Conservation (phyloP, 2,888 invertebrate genomes). For the Agrotis segetum region DNA sequence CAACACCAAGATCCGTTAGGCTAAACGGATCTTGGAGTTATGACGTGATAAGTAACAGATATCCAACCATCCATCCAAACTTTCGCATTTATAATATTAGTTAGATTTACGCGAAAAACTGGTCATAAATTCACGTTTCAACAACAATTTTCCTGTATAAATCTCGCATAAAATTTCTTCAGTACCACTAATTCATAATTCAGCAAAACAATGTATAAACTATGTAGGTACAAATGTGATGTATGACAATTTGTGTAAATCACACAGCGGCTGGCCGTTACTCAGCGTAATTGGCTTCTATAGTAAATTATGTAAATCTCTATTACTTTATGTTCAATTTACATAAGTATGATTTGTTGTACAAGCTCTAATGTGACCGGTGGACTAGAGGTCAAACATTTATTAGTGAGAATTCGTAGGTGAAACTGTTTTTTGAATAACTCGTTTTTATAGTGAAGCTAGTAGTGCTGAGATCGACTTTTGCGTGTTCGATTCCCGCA, state of each 20-base stretch:
- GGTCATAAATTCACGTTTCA: neutral
- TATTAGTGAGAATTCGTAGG: neutral
- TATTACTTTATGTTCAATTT: constrained; percentile 65
- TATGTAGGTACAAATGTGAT: constrained; percentile 34
- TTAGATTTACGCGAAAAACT: neutral
- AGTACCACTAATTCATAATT: constrained; percentile 37
- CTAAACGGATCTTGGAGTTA: too few relatives aligned
- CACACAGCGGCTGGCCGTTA: constrained; percentile 54
- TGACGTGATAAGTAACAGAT: too few relatives aligned
- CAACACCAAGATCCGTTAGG: too few relatives aligned
- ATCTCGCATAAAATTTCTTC: constrained; percentile 15
- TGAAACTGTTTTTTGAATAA: neutral
- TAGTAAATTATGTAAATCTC: constrained; percentile 72
- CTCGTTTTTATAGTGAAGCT: too few relatives aligned
- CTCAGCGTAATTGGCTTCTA: constrained; percentile 63
- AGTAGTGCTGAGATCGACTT: too few relatives aligned
- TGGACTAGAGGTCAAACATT: constrained; percentile 41
- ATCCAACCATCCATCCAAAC: too few relatives aligned
- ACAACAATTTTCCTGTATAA: constrained; percentile 12
- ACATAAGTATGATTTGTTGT: constrained; percentile 71
- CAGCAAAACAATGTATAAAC: constrained; percentile 46
- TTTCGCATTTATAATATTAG: too few relatives aligned
- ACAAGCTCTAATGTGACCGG: constrained; percentile 51
- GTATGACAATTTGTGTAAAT: constrained; percentile 63
- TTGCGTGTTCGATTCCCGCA: too few relatives aligned